These are phyloP conservation scores for Thalassarche chlororhynchos DNA, from an alignment of 2,113 vertebrate genomes.

Conservation along the genomic window DNA sequence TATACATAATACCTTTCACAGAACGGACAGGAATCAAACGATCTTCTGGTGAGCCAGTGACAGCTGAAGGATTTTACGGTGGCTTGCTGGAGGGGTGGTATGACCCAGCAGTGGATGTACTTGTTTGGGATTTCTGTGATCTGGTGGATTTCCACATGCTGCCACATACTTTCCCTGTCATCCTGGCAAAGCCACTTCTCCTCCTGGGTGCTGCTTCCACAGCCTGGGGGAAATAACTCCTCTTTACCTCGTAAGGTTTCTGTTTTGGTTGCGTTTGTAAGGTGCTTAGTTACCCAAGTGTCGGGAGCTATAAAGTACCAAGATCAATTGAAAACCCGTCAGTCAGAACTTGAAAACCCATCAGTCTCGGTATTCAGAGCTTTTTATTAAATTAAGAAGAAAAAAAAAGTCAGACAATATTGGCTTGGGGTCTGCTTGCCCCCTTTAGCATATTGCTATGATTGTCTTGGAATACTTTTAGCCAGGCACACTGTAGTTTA, in stretches of 20 bases:
- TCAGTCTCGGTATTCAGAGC: slow-evolving; percentile 38
- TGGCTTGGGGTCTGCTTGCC: slow-evolving; percentile 44
- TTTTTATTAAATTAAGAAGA: slow-evolving; percentile 63
- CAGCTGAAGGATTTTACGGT: not conserved
- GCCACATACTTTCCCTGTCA: not conserved
- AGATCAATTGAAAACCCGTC: slow-evolving; percentile 12
- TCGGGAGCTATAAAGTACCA: not conserved
- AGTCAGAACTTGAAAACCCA: slow-evolving; percentile 39
- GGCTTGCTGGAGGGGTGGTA: not conserved
- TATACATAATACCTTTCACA: not conserved
- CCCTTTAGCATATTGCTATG: slow-evolving; percentile 44
- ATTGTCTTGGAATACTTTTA: slow-evolving; percentile 43
- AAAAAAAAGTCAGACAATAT: not conserved
- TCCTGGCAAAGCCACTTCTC: not conserved
- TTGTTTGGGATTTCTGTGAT: not conserved
- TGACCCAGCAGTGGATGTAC: not conserved
- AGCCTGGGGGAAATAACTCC: not conserved
- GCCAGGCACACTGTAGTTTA: slow-evolving; percentile 11
- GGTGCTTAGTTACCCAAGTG: not conserved
- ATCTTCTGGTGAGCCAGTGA: not conserved
- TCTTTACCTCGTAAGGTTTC: not conserved
- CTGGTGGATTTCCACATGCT: not conserved
- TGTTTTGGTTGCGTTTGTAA: not conserved
- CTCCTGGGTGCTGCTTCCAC: not conserved
- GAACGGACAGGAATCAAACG: not conserved